phyloP scores from a whole-genome alignment of 2,888 invertebrate species.

The Liodrosophila aerea region DNA sequence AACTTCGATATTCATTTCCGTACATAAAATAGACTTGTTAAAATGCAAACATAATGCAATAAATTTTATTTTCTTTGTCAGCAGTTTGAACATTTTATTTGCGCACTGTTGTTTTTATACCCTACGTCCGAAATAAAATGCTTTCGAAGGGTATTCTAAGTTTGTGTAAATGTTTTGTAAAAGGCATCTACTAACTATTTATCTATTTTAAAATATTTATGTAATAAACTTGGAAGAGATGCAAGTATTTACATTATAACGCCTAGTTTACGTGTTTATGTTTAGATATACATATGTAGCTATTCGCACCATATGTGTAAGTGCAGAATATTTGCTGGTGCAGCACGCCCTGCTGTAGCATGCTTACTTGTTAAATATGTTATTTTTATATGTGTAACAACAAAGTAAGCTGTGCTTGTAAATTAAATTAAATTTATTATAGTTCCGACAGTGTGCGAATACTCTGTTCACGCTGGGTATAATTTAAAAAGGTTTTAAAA shows the following conservation, averaged over 20 bases:
- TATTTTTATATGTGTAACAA: constrained; percentile 25
- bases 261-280: no score
- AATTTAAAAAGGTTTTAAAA: constrained; percentile 49
- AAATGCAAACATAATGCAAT: constrained; percentile 66
- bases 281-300: no score
- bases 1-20: constrained; percentile 6
- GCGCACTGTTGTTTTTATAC: constrained; percentile 23
- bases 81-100: constrained; percentile 48
- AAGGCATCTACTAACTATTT: no score
- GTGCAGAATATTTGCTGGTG: no score
- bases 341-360: constrained; percentile 1
- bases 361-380: constrained; percentile 1
- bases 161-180: not conserved
- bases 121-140: no score
- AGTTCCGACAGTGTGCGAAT: constrained; percentile 11
- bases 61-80: constrained; percentile 65
- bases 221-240: no score
- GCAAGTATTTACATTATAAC: no score
- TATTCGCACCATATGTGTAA: no score
- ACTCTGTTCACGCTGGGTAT: constrained; percentile 15
- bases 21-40: constrained; percentile 54
- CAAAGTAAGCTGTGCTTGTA: constrained; percentile 65
- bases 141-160: no score
- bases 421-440: constrained; percentile 74
- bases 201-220: not conserved